These are phyloP conservation scores for Malurus cyaneus DNA, from an alignment of 2,113 vertebrate genomes.

Conservation along the genomic window DNA sequence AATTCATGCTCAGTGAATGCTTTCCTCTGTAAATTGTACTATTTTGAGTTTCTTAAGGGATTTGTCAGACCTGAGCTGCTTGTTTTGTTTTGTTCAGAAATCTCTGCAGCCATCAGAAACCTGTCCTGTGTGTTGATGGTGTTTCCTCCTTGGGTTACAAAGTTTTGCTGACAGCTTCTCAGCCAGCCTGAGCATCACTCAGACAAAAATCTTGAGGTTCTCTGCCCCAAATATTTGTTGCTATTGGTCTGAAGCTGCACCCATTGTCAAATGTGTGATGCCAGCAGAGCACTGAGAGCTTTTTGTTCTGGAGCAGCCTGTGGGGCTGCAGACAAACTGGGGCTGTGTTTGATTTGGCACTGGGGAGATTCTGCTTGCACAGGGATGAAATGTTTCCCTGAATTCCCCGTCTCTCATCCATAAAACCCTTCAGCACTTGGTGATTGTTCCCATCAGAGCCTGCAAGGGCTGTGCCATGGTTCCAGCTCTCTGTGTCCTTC, in stretches of 20 bases:
- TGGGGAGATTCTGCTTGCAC: not conserved
- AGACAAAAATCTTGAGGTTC: not conserved
- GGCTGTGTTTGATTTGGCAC: not conserved
- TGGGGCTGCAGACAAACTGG: not conserved
- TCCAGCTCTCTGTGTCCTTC: not conserved
- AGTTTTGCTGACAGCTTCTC: not conserved
- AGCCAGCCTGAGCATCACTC: not conserved
- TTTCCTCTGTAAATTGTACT: conserved; percentile 4
- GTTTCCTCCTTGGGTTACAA: not conserved
- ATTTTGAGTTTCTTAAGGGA: not conserved
- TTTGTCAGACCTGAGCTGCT: not conserved
- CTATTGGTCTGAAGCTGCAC: not conserved
- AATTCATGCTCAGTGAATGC: not conserved
- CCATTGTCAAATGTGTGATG: not conserved
- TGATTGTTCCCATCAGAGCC: not conserved
- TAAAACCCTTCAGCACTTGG: not conserved
- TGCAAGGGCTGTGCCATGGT: not conserved
- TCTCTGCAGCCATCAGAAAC: not conserved
- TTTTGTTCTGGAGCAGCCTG: not conserved
- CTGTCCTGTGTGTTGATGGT: not conserved
- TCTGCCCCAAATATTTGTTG: not conserved
- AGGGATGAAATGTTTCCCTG: not conserved
- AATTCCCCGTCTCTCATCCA: not conserved
- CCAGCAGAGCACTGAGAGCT: not conserved
- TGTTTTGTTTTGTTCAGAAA: not conserved